Evolutionary conservation across 2,113 vertebrate genomes (phyloP).

Genomic region (Tachuris rubrigastra): DNA sequence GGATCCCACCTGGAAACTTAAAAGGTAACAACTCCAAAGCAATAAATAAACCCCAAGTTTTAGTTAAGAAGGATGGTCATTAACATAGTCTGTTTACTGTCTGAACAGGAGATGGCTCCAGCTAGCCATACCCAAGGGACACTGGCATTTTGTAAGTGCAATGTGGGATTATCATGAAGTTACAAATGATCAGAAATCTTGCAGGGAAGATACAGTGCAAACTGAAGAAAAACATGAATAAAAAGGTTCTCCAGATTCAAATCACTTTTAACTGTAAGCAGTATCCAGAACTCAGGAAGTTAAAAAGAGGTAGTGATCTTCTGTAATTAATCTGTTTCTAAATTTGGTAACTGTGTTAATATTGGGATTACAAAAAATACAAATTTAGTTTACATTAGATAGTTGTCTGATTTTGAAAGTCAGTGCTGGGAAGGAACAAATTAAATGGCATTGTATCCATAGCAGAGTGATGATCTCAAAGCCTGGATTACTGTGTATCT

Average conservation of each 20-base stretch:
- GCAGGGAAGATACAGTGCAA: neutral
- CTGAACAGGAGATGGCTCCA: conserved; percentile 66
- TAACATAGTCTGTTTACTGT: conserved; percentile 16
- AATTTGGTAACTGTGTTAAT: neutral
- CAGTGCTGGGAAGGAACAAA: neutral
- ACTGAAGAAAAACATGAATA: neutral
- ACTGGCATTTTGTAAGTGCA: neutral
- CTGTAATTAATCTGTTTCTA: neutral
- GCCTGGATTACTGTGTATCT: neutral
- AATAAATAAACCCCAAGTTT: neutral
- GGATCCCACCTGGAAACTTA: neutral
- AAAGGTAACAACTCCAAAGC: neutral
- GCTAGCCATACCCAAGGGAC: conserved; percentile 51
- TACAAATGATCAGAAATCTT: neutral
- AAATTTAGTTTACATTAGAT: neutral
- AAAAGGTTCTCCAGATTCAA: neutral
- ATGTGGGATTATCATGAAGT: neutral
- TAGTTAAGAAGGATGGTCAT: neutral
- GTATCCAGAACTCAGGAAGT: neutral
- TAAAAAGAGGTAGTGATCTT: neutral
- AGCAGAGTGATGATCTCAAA: neutral
- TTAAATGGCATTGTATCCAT: neutral
- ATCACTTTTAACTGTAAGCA: neutral
- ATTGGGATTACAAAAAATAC: neutral
- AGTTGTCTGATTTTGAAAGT: neutral